A percentile compares a stretch with the other conserved stretches of the same genome.
Evolutionary conservation across 1,140 invertebrate genomes (phyloP).

Genomic region (Carposina sasakii): DNA sequence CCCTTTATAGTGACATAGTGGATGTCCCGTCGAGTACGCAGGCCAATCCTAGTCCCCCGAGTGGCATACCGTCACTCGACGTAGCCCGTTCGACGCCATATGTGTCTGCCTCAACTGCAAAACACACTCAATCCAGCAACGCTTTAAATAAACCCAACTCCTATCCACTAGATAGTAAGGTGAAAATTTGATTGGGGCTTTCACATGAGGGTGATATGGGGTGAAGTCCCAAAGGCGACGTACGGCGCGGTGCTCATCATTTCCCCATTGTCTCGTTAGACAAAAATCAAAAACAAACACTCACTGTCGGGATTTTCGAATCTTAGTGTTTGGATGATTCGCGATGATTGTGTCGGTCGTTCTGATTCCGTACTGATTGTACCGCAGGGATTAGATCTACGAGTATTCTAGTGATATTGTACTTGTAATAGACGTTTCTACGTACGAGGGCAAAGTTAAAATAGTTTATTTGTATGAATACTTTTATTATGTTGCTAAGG

Average conservation of each 20-base stretch:
- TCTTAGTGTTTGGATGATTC: slow-evolving; percentile 58
- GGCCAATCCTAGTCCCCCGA: slow-evolving; percentile 59
- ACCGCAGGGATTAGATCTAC: slow-evolving; percentile 38
- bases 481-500: too few relatives aligned
- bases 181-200: slow-evolving; percentile 27
- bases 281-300: slow-evolving; percentile 73
- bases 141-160: slow-evolving; percentile 27
- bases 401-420: too few relatives aligned
- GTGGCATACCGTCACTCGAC: slow-evolving; percentile 58
- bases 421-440: too few relatives aligned
- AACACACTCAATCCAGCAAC: slow-evolving; percentile 34
- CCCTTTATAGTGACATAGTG: slow-evolving; percentile 45
- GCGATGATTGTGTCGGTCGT: slow-evolving; percentile 44
- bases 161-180: slow-evolving; percentile 32
- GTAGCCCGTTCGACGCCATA: slow-evolving; percentile 67
- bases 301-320: slow-evolving; percentile 57
- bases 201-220: slow-evolving; percentile 47
- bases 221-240: slow-evolving; percentile 65
- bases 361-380: slow-evolving; percentile 48
- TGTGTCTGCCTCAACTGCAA: slow-evolving; percentile 34
- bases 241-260: slow-evolving; percentile 63
- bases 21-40: slow-evolving; percentile 45
- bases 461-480: too few relatives aligned
- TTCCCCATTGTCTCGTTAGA: slow-evolving; percentile 72
- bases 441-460: too few relatives aligned